A percentile compares a stretch with the other conserved stretches of the same genome.
phyloP scores from a whole-genome alignment of 2,113 vertebrate genomes.

The Leiothrix lutea region DNA sequence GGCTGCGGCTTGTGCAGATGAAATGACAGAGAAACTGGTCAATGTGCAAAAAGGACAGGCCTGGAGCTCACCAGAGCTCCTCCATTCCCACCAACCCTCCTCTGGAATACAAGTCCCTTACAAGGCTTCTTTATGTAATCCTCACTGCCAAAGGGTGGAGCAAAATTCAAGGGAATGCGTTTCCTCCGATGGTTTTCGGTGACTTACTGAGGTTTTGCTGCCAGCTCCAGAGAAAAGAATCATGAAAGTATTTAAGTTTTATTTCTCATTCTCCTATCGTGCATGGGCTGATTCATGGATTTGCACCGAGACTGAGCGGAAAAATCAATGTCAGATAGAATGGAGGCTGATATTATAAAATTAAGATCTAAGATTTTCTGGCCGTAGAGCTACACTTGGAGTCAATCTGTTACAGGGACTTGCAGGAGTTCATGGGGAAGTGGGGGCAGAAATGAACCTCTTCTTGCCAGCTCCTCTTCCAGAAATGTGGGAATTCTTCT shows the following conservation, averaged over 20 bases:
- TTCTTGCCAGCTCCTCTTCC: not conserved
- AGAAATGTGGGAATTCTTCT: not conserved
- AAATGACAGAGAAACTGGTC: not conserved
- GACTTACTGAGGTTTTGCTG: not conserved
- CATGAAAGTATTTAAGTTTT: not conserved
- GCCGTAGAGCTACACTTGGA: accelerated
- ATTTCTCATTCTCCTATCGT: not conserved
- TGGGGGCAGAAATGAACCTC: not conserved
- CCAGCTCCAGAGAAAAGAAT: not conserved
- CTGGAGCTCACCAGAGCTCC: not conserved
- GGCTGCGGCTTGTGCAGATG: not conserved
- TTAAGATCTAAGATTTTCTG: conserved; percentile 18
- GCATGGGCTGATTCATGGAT: not conserved
- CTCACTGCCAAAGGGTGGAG: not conserved
- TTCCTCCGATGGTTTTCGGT: not conserved
- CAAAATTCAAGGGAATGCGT: not conserved
- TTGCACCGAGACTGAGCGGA: not conserved
- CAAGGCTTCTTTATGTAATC: not conserved
- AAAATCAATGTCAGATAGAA: conserved; percentile 24
- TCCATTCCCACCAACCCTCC: not conserved
- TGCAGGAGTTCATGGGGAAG: not conserved
- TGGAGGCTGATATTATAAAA: not conserved
- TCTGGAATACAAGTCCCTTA: not conserved
- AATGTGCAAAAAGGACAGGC: not conserved
- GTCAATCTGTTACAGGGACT: not conserved